A percentile compares a stretch with the other conserved stretches of the same genome.
These are phyloP conservation scores for Meiosimyza decipiens DNA, from an alignment of 2,888 invertebrate species.

Conservation along the genomic window DNA sequence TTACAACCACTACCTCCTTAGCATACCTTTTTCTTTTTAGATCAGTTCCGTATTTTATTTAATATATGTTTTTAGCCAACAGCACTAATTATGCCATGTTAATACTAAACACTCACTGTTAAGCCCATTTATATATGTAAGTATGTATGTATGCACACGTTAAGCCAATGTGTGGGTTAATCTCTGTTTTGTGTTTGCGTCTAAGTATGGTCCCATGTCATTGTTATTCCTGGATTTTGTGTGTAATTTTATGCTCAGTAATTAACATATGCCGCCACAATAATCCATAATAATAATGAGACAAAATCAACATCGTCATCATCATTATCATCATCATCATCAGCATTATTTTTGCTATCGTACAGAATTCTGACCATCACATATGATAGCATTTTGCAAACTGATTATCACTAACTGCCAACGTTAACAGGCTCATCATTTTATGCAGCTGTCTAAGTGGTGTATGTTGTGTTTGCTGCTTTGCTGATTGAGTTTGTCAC, in stretches of 20 bases:
- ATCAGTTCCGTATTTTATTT: too few species aligned
- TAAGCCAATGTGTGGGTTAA: neutral
- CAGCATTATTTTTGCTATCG: neutral
- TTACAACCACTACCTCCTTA: too few species aligned
- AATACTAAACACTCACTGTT: too few species aligned
- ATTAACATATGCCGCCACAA: conserved; percentile 15
- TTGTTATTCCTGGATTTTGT: too few species aligned
- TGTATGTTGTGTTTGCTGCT: too few species aligned
- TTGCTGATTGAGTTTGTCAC: too few species aligned
- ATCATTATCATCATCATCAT: neutral
- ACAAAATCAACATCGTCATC: conserved; percentile 8
- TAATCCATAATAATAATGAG: conserved; percentile 17
- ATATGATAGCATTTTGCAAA: neutral
- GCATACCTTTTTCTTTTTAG: too few species aligned
- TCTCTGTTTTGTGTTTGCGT: neutral
- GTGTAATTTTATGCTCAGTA: neutral
- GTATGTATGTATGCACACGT: neutral
- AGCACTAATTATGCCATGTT: too few species aligned
- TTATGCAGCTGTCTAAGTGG: neutral
- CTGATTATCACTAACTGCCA: conserved; percentile 27
- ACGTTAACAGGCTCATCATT: conserved; percentile 4
- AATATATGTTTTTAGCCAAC: too few species aligned
- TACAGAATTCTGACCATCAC: neutral
- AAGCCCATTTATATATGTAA: neutral
- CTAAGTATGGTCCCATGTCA: too few species aligned